Evolutionary conservation across 2,113 vertebrate genomes (phyloP), one percentile per base, ranked within the genome.

Genomic region (Thunnus thynnus): DNA sequence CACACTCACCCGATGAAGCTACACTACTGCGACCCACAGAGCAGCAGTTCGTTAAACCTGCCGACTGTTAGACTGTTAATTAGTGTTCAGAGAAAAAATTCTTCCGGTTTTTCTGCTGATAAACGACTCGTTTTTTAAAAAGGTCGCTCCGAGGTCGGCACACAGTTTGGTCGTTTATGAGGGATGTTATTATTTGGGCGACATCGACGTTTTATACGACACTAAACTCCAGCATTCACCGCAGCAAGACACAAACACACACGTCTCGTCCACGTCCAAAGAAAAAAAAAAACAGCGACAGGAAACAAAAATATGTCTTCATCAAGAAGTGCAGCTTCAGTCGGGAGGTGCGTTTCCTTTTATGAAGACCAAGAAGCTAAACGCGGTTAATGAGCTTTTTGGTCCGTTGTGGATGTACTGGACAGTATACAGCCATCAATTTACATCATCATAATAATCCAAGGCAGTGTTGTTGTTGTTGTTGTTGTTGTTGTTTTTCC

Each of bases 11-110:
- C 62, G 76, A 72, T 66, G 5, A 55, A 79, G 83, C 76, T 82
- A 84, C 77, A 71, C 82, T 65, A 63, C 54, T 67, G 79, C 54
- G 48, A 44, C 16, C 30, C 36, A 68, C 63, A 75, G 55, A 83
- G 65, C 1, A 76, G 48, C 77, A 36, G 36, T 9, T 36, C 6
- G 36, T 36, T 36, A 36, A 36, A 36, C 6, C 57, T 68, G 70
- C 52, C 36, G 72, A 22, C 65, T 51, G 73, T 20, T 12, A 11
- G 60, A 50, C 66, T 60, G 22, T 22, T 72, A 52, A 76, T 75
- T 76, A 56, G 61, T 62, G 55, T 30, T 30, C 22, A 5, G 36
- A 36, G 36, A 36, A 36, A 30, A 30, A 1, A 22, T 22, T 22
- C 27, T 30, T 30, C 27, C 27, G 22, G 22, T 22, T 30, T 30